Percentiles rank a stretch among this genome's conserved stretches.
phyloP scores from a whole-genome alignment of 2,113 vertebrate genomes.

The Pampusana beccarii region DNA sequence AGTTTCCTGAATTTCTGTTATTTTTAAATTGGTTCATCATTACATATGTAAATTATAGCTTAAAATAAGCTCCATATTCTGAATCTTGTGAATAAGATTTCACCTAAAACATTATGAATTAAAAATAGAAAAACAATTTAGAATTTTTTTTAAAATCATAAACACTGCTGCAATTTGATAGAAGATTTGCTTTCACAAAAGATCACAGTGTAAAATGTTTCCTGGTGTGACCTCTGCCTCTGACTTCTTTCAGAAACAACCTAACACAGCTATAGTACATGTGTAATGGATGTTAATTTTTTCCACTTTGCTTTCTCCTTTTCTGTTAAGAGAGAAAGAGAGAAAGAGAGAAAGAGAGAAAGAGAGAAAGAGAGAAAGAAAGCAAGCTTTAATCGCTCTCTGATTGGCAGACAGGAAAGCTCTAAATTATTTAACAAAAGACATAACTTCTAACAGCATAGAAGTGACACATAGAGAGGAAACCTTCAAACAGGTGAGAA shows the following conservation, averaged over 20 bases:
- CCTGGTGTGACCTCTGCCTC: background rate
- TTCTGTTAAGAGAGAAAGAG: constrained; percentile 39
- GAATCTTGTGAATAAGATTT: background rate
- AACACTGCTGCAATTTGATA: background rate
- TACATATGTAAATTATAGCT: background rate
- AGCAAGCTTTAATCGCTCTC: constrained; percentile 72
- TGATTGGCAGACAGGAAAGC: constrained; percentile 72
- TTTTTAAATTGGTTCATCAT: background rate
- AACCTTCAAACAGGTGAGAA: constrained; percentile 74
- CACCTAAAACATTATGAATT: background rate
- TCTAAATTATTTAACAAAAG: constrained; percentile 86
- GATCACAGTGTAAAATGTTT: background rate
- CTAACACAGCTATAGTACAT: background rate
- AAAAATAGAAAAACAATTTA: background rate
- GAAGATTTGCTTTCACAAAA: background rate
- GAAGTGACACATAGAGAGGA: constrained; percentile 58
- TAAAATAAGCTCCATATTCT: background rate
- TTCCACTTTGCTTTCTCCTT: background rate
- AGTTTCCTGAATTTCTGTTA: background rate
- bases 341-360: background rate
- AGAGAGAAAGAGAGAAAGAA: background rate
- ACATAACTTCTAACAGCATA: constrained; percentile 76
- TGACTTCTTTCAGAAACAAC: background rate
- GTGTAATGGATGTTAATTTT: constrained; percentile 7
- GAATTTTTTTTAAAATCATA: no score